These are phyloP conservation scores for Cardiocondyla obscurior DNA, from an alignment of 1,140 invertebrate genomes.

Conservation along the genomic window DNA sequence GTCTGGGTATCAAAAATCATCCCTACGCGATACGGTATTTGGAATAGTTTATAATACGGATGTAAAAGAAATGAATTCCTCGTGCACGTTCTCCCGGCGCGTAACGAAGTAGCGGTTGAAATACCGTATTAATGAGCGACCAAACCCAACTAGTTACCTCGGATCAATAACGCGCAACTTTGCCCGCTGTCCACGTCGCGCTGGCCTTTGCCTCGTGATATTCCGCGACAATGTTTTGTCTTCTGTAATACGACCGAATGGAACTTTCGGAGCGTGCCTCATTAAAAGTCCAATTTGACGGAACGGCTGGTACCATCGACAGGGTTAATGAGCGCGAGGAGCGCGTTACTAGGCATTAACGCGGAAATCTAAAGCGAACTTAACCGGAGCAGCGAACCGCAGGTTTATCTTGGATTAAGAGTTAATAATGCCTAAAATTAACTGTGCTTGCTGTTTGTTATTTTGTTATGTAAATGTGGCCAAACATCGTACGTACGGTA, in stretches of 20 bases:
- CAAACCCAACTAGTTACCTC: slow-evolving; percentile 17
- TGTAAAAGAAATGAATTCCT: background rate
- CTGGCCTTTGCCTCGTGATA: background rate
- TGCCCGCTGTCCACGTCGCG: background rate
- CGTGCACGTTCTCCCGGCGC: background rate
- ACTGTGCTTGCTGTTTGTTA: slow-evolving; percentile 39
- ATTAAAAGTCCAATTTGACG: background rate
- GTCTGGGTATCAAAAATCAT: background rate
- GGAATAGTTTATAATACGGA: background rate
- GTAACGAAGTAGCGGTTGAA: slow-evolving; percentile 18
- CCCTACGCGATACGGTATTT: background rate
- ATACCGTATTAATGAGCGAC: slow-evolving; percentile 26
- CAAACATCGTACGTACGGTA: slow-evolving; percentile 11
- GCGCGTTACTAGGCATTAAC: background rate
- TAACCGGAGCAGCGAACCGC: background rate
- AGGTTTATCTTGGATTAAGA: slow-evolving; percentile 2
- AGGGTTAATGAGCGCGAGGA: background rate
- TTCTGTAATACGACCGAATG: background rate
- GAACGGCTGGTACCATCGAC: background rate
- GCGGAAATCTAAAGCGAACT: background rate
- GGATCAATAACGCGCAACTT: slow-evolving; percentile 37
- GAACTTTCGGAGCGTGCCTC: background rate
- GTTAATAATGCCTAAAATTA: slow-evolving; percentile 38
- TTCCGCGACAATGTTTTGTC: background rate
- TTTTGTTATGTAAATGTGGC: slow-evolving; percentile 44